Conservation (phyloP, 53 echinoderm and acorn worm genomes). For the Antedon mediterranea region DNA sequence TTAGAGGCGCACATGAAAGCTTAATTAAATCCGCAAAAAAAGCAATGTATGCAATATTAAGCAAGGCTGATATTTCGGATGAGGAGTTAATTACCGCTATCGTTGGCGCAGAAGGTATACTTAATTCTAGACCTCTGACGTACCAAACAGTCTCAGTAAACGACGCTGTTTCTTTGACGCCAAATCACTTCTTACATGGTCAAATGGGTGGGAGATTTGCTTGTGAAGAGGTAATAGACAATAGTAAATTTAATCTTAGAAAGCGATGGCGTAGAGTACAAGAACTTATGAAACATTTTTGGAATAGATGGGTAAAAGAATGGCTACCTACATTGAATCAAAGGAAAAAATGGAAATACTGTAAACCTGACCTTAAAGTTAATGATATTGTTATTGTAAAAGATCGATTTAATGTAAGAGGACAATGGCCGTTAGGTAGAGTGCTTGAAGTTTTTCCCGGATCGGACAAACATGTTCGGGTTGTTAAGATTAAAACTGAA, state of each 20-base stretch:
- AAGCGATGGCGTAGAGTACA: slow-evolving; percentile 9
- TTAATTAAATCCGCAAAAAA: slow-evolving; percentile 10
- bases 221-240: background rate
- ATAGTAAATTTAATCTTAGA: background rate
- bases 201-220: slow-evolving; percentile 16
- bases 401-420: no score
- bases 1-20: slow-evolving; percentile 5
- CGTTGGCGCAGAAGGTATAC: slow-evolving; percentile 12
- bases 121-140: slow-evolving; percentile 11
- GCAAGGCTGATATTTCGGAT: slow-evolving; percentile 8
- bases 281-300: slow-evolving; percentile 12
- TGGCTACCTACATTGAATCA: slow-evolving; percentile 10
- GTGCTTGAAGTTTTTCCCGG: slow-evolving; percentile 4
- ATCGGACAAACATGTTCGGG: slow-evolving; percentile 15
- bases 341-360: slow-evolving; percentile 9
- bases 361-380: slow-evolving; percentile 10
- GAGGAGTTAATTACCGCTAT: slow-evolving; percentile 13
- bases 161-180: background rate
- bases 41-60: slow-evolving; percentile 9
- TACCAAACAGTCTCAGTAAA: slow-evolving; percentile 11
- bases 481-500: slow-evolving; percentile 12
- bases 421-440: slow-evolving; percentile 15
- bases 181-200: slow-evolving; percentile 2
- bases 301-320: slow-evolving; percentile 10
- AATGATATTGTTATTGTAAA: no score